phyloP scores from a whole-genome alignment of 2,113 vertebrate species.

The Apteryx owenii region DNA sequence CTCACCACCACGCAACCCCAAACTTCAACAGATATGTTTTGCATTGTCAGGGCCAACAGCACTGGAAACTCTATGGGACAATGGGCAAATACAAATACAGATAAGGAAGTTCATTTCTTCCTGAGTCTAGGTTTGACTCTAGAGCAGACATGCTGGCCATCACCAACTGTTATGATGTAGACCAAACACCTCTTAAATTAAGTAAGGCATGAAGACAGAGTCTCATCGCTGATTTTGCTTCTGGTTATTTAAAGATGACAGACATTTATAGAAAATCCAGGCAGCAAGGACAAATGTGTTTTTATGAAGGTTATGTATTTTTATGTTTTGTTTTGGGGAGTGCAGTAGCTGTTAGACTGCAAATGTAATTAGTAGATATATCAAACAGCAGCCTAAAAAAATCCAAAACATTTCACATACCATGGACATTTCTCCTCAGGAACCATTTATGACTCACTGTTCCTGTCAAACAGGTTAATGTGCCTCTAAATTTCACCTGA shows the following conservation, averaged over 20 bases:
- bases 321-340: fast-evolving
- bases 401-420: not conserved
- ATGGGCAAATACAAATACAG: not conserved
- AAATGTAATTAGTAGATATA: not conserved
- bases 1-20: fast-evolving
- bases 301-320: not conserved
- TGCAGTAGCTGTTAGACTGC: not conserved
- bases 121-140: not conserved
- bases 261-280: constrained; percentile 6
- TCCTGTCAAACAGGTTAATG: constrained; percentile 38
- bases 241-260: not conserved
- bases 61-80: not conserved
- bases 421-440: constrained; percentile 1
- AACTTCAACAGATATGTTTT: not conserved
- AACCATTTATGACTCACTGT: constrained; percentile 32
- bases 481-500: constrained; percentile 46
- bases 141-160: not conserved
- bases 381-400: not conserved
- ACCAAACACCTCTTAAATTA: not conserved
- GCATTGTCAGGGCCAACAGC: not conserved
- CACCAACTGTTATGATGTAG: not conserved
- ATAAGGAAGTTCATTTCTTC: not conserved
- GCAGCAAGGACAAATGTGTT: not conserved
- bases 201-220: not conserved
- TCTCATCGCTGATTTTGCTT: not conserved